Evolutionary conservation across 2,797 vertebrate species (phyloP).

Genomic region (Cossypha niveicapilla): DNA sequence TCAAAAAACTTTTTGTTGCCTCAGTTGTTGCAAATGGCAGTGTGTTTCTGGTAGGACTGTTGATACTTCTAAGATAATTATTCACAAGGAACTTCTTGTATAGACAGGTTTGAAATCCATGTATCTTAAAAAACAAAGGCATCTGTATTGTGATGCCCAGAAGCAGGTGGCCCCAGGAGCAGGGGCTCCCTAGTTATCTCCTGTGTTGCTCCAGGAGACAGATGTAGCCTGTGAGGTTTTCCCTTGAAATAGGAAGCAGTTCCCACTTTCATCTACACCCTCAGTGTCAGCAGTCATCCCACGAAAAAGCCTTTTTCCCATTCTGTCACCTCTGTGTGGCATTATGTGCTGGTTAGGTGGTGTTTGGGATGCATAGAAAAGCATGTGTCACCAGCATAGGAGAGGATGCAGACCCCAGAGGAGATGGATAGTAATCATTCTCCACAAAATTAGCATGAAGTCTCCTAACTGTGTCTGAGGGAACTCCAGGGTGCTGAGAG

Average conservation of each 20-base stretch:
- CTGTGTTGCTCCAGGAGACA: neutral
- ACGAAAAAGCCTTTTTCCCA: rapidly evolving
- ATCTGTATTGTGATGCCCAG: neutral
- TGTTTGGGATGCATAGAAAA: neutral
- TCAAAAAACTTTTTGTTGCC: neutral
- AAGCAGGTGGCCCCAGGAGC: neutral
- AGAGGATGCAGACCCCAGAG: neutral
- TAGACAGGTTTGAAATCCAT: neutral
- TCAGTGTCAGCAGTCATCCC: neutral
- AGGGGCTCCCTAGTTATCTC: rapidly evolving
- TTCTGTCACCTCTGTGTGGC: neutral
- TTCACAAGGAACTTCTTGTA: neutral
- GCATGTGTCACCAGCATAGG: neutral
- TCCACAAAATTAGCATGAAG: neutral
- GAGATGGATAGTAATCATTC: neutral
- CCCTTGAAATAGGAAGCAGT: neutral
- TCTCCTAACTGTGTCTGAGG: neutral
- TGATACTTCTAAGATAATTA: neutral
- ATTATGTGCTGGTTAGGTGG: neutral
- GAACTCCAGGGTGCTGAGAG: neutral
- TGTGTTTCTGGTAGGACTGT: neutral
- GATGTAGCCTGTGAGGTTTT: neutral
- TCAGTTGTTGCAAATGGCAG: neutral
- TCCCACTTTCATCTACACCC: neutral
- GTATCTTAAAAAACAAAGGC: neutral